Evolutionary conservation across 2,113 vertebrate species (phyloP).

Genomic region (Rhabdornis inornatus): DNA sequence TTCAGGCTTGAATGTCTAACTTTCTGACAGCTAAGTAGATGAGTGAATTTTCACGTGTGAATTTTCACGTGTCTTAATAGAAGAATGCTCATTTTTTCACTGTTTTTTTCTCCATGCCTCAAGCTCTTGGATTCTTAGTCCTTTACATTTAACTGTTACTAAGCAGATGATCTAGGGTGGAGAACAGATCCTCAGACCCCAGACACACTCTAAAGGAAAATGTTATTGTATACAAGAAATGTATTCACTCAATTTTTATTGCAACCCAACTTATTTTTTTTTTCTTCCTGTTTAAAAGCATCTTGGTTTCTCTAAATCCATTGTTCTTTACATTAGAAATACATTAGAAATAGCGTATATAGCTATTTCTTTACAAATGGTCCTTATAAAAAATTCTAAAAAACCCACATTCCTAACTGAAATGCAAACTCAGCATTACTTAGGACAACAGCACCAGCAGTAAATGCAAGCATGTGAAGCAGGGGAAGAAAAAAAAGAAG

Average conservation of each 20-base stretch:
- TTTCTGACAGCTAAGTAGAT: neutral
- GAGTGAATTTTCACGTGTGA: neutral
- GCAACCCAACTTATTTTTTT: neutral
- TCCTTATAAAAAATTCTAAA: conserved; percentile 32
- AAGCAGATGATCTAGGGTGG: neutral
- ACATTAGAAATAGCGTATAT: neutral
- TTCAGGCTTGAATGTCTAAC: neutral
- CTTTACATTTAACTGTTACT: neutral
- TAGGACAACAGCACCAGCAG: neutral
- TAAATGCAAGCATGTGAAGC: conserved; percentile 44
- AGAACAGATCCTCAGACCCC: neutral
- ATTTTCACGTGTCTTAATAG: neutral
- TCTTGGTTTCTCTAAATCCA: neutral
- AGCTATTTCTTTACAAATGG: neutral
- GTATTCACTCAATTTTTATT: neutral
- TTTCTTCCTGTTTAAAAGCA: neutral
- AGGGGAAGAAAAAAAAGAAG: neutral
- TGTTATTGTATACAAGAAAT: neutral
- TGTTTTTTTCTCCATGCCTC: neutral
- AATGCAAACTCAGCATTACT: conserved; percentile 21
- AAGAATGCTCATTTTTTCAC: neutral
- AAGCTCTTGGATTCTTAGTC: neutral
- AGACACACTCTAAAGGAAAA: neutral
- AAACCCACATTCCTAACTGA: neutral
- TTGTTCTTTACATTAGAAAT: neutral